Conservation (phyloP, 2,113 vertebrate species). For the Strix aluco region DNA sequence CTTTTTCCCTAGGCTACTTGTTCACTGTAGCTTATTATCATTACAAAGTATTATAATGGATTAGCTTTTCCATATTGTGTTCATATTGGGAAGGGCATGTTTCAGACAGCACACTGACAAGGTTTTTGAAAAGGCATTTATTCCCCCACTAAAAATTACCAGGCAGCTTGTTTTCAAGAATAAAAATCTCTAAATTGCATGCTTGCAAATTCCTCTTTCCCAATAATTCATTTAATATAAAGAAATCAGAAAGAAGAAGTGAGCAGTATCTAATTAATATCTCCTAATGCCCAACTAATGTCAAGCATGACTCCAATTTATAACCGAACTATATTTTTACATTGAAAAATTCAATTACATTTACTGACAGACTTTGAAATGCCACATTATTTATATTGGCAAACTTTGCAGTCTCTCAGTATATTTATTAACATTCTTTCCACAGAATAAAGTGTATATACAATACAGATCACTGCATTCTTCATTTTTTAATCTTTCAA, state of each 20-base stretch:
- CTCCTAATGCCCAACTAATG: conserved; percentile 75
- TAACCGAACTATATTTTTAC: conserved; percentile 75
- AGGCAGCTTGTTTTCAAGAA: conserved; percentile 66
- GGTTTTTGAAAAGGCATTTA: conserved; percentile 65
- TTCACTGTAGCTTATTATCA: conserved; percentile 75
- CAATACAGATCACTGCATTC: conserved; percentile 76
- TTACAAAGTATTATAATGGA: conserved; percentile 76
- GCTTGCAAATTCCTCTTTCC: conserved; percentile 63
- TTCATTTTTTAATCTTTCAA: conserved; percentile 76
- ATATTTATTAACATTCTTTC: conserved; percentile 78
- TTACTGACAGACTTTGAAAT: conserved; percentile 80
- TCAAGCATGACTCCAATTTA: conserved; percentile 74
- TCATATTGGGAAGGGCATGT: conserved; percentile 62
- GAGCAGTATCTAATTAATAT: conserved; percentile 76
- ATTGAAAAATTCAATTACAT: conserved; percentile 79
- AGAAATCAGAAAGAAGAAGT: conserved; percentile 48
- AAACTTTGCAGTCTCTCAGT: conserved; percentile 70
- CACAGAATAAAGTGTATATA: conserved; percentile 70
- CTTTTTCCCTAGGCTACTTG: conserved; percentile 77
- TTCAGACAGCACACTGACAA: conserved; percentile 70
- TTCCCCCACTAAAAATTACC: conserved; percentile 66
- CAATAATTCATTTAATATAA: conserved; percentile 69
- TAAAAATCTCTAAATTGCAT: conserved; percentile 71
- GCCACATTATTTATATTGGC: conserved; percentile 76
- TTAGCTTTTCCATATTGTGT: conserved; percentile 73